These are phyloP conservation scores for Brachionus asplanchnoidis DNA, from an alignment of 1,140 invertebrate genomes.

Conservation along the genomic window DNA sequence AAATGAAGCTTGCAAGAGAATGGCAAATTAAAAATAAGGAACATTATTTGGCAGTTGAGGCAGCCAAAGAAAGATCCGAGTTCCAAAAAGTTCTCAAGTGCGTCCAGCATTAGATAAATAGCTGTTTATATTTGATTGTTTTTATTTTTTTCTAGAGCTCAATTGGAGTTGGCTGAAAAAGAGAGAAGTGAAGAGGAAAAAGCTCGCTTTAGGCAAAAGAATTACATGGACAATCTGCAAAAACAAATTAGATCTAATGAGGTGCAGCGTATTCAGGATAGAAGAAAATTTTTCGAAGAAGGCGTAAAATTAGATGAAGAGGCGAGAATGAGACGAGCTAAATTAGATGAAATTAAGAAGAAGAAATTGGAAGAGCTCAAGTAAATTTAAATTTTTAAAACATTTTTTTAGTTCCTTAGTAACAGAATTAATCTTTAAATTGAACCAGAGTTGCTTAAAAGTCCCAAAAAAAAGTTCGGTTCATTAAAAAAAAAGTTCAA, in stretches of 20 bases:
- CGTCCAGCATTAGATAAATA: background rate
- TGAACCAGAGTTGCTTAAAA: no score
- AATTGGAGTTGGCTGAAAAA: slow-evolving; percentile 56
- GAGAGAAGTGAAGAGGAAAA: slow-evolving; percentile 51
- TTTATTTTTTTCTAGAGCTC: slow-evolving; percentile 51
- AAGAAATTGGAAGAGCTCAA: slow-evolving; percentile 56
- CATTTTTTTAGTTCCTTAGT: background rate
- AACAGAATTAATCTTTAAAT: background rate
- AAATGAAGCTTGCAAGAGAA: slow-evolving; percentile 52
- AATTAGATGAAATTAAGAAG: slow-evolving; percentile 55
- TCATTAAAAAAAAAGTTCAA: no score
- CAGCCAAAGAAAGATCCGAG: slow-evolving; percentile 54
- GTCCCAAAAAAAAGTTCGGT: no score
- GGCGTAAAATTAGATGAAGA: slow-evolving; percentile 56
- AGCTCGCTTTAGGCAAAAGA: slow-evolving; percentile 45
- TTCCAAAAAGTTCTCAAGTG: slow-evolving; percentile 57
- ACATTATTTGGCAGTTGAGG: slow-evolving; percentile 56
- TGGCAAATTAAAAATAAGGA: slow-evolving; percentile 55
- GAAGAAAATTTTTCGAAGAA: slow-evolving; percentile 57
- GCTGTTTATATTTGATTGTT: no score
- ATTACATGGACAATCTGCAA: slow-evolving; percentile 52
- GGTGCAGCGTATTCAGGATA: slow-evolving; percentile 49
- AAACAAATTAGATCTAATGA: slow-evolving; percentile 56
- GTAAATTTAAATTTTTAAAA: slow-evolving; percentile 43
- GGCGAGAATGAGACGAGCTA: slow-evolving; percentile 49